These are phyloP conservation scores for Gibbula magus DNA, from an alignment of 2,888 invertebrate genomes.

Conservation along the genomic window DNA sequence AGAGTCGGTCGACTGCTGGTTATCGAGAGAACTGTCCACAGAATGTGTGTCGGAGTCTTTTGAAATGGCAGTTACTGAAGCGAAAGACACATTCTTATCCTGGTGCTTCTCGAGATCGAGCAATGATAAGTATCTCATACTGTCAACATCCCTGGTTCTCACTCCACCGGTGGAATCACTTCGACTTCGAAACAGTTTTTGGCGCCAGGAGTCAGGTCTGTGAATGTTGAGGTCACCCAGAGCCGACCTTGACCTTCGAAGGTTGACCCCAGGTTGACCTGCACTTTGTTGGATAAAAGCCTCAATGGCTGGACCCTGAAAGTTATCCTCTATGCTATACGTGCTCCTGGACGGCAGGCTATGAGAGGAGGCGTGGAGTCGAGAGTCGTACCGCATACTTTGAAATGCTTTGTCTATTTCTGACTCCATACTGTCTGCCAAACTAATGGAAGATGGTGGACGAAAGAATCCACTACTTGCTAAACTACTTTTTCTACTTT, in stretches of 20 bases:
- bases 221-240: constrained; percentile 22
- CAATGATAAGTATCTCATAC: constrained; percentile 30
- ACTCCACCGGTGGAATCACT: constrained; percentile 29
- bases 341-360: neutral
- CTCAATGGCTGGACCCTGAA: constrained; percentile 13
- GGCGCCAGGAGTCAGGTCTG: constrained; percentile 26
- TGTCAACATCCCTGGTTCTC: constrained; percentile 35
- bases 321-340: neutral
- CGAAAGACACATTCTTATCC: neutral
- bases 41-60: neutral
- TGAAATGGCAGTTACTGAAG: neutral
- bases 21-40: neutral
- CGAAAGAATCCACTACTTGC: constrained; percentile 56
- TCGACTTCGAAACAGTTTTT: constrained; percentile 32
- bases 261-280: neutral
- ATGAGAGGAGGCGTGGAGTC: neutral
- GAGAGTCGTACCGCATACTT: constrained; percentile 34
- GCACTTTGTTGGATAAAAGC: constrained; percentile 6
- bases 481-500: constrained; percentile 41
- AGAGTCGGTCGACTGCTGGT: neutral
- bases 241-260: constrained; percentile 33
- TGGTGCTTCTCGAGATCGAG: constrained; percentile 32
- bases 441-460: constrained; percentile 64
- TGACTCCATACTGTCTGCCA: constrained; percentile 67
- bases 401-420: constrained; percentile 60